Evolutionary conservation across 1,140 invertebrate genomes (phyloP).

Genomic region (Macrosteles quadrilineatus): DNA sequence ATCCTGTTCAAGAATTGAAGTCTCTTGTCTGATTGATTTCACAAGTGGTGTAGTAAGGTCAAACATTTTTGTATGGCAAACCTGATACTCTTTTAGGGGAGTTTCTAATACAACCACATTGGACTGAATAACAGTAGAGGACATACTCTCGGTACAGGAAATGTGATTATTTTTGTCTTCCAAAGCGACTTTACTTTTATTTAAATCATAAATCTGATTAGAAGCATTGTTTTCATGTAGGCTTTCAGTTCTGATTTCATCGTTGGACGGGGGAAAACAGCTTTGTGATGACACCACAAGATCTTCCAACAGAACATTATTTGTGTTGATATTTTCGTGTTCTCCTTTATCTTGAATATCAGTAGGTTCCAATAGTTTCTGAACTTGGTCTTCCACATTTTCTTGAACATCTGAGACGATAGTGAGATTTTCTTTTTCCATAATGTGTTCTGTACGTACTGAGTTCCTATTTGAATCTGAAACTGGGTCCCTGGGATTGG

Average conservation of each 20-base stretch:
- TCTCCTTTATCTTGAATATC: background rate
- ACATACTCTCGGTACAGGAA: too few species aligned
- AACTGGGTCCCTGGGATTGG: too few species aligned
- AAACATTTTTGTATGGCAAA: background rate
- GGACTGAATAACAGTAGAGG: background rate
- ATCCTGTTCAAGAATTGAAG: conserved; percentile 7
- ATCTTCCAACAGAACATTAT: conserved; percentile 7
- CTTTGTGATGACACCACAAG: conserved; percentile 1
- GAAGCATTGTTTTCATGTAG: background rate
- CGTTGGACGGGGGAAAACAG: background rate
- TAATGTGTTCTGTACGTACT: too few species aligned
- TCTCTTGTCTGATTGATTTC: conserved; percentile 8
- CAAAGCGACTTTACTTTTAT: too few species aligned
- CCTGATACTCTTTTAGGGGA: conserved; percentile 1
- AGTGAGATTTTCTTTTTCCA: too few species aligned
- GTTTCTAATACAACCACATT: background rate
- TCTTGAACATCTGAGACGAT: background rate
- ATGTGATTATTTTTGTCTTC: too few species aligned
- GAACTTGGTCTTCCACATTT: background rate
- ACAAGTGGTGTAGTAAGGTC: background rate
- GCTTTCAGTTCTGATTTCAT: background rate
- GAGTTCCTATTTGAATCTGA: too few species aligned
- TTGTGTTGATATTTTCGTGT: background rate
- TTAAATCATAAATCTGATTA: too few species aligned
- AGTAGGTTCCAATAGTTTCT: background rate